Conservation (phyloP, 2,797 vertebrate species). For the Picus viridis region DNA sequence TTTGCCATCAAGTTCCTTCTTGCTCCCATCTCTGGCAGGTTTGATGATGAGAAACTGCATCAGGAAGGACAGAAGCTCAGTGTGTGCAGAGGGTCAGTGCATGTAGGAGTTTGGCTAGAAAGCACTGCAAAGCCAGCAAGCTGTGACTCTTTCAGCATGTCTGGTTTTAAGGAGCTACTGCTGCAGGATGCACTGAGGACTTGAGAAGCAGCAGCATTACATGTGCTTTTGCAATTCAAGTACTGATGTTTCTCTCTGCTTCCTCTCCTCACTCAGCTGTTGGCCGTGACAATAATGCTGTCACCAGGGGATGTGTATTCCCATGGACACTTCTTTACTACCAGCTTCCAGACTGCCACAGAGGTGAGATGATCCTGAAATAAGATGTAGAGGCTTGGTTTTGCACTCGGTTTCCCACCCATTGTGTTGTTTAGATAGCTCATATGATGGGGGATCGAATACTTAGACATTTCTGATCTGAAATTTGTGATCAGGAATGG, state of each 20-base stretch:
- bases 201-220: not conserved
- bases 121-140: not conserved
- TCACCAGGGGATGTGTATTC: not conserved
- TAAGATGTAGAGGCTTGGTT: not conserved
- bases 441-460: not conserved
- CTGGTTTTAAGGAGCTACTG: not conserved
- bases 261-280: not conserved
- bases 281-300: accelerated
- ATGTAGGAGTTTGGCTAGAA: not conserved
- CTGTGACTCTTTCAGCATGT: not conserved
- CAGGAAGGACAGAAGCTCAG: not conserved
- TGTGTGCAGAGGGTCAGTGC: not conserved
- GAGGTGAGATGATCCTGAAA: not conserved
- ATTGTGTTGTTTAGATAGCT: not conserved
- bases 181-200: not conserved
- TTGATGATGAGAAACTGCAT: not conserved
- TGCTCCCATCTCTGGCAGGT: not conserved
- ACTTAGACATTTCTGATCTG: not conserved
- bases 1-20: not conserved
- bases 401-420: not conserved
- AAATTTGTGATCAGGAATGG: not conserved
- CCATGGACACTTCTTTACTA: not conserved
- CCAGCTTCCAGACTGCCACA: not conserved
- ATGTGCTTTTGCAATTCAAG: not conserved
- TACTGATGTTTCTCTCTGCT: not conserved